Evolutionary conservation across 2,888 invertebrate species (phyloP).

Genomic region (Theodoxus fluviatilis): DNA sequence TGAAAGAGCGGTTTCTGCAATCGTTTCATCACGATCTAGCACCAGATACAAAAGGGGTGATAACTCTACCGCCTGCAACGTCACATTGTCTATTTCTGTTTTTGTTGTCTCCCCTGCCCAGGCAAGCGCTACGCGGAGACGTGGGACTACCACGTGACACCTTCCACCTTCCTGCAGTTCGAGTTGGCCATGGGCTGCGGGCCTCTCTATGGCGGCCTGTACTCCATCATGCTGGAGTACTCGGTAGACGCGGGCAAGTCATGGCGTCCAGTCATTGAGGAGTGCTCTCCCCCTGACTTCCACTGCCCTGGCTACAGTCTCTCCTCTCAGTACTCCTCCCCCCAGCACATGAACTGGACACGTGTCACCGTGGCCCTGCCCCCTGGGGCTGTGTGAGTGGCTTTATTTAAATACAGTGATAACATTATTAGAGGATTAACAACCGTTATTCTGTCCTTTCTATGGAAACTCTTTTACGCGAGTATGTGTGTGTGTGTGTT

Average conservation of each 20-base stretch:
- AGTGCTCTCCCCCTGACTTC: slow-evolving; percentile 64
- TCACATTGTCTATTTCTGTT: too few relatives aligned
- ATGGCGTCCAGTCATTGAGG: slow-evolving; percentile 62
- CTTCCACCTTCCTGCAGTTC: slow-evolving; percentile 66
- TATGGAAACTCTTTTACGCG: too few relatives aligned
- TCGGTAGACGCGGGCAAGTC: slow-evolving; percentile 64
- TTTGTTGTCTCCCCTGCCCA: slow-evolving; percentile 29
- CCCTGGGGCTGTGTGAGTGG: slow-evolving; percentile 61
- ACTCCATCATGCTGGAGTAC: slow-evolving; percentile 62
- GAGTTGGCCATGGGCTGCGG: slow-evolving; percentile 65
- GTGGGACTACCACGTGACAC: slow-evolving; percentile 64
- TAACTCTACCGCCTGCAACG: neutral
- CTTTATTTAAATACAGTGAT: too few relatives aligned
- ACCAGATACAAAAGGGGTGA: too few relatives aligned
- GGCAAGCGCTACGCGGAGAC: slow-evolving; percentile 64
- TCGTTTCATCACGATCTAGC: too few relatives aligned
- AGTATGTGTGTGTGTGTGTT: too few relatives aligned
- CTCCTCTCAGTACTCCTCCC: slow-evolving; percentile 57
- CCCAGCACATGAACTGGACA: slow-evolving; percentile 63
- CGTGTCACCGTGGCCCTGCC: slow-evolving; percentile 63
- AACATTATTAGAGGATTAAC: too few relatives aligned
- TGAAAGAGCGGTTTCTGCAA: too few relatives aligned
- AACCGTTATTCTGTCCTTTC: too few relatives aligned
- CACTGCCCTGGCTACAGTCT: slow-evolving; percentile 63
- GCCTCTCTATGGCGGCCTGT: slow-evolving; percentile 53